Evolutionary conservation across 2,888 invertebrate genomes (phyloP), one percentile per base, ranked within the genome.

Genomic region (Diaprepes abbreviatus): DNA sequence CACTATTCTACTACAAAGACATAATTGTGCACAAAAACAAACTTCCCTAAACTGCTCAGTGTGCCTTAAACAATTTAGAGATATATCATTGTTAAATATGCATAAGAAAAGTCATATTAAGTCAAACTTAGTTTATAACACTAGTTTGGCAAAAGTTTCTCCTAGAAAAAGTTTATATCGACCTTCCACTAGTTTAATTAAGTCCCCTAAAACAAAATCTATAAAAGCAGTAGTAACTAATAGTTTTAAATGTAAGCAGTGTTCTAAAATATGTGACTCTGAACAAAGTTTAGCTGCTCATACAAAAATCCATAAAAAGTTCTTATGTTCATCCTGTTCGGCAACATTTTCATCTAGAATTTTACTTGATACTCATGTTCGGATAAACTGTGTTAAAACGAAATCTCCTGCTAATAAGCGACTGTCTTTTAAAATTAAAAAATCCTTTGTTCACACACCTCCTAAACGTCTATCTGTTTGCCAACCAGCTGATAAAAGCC

Each of bases 81-180:
- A 78, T 65, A 33, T 73, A 24, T 40, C 67, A 1, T 63, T 74
- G 62, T 74, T 82, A 14, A 76, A 75, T 43, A 70, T 69, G n/a
- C 83, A 84, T 72, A 82, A 80, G 62, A 77, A 78, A 33, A 73
- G 28, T 9, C 83, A 83, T 64, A 64, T 77, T 1, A 82, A 82
- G 70, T 75, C 79, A 52, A 78, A 78, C 59, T 75, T 83, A 70
- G 71, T 79, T 24, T 77, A 76, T 48, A 74, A 66, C 7, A 83
- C 82, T 0, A 76, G 74, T 16, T 54, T 74, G 16, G 73, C 74
- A 10, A 77, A 73, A 14, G 70, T 80, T 10, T 79, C 81, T 1
- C 81, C 81, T 2, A 80, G 77, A 62, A 78, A 74, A 69, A 70
- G 69, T 7, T 45, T 55, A 55, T 54, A 66, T 9, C 48, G 54